Evolutionary conservation across 2,113 vertebrate genomes (phyloP).

Genomic region (Paramormyrops kingsleyae): DNA sequence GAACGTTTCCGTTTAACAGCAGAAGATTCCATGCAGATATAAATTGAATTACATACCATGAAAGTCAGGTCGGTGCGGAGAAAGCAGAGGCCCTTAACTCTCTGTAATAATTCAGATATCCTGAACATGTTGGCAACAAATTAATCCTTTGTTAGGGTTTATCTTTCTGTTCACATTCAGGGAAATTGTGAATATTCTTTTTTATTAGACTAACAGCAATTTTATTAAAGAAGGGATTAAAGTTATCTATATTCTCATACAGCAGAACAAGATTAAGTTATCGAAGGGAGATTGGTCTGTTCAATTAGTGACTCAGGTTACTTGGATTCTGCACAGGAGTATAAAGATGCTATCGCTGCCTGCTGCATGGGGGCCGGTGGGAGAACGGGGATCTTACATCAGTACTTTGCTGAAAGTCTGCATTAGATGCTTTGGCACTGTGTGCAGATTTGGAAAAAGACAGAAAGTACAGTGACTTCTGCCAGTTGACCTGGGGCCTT

Average conservation of each 20-base stretch:
- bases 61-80: background rate
- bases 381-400: background rate
- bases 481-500: background rate
- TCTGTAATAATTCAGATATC: background rate
- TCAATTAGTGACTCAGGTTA: constrained; percentile 17
- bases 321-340: background rate
- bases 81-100: background rate
- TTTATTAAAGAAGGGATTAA: constrained; percentile 23
- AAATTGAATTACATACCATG: background rate
- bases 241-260: constrained; percentile 17
- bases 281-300: background rate
- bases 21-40: background rate
- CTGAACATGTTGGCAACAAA: background rate
- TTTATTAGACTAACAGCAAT: constrained; percentile 23
- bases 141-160: constrained; percentile 19
- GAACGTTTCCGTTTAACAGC: background rate
- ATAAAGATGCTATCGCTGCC: background rate
- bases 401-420: background rate
- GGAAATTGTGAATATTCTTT: constrained; percentile 20
- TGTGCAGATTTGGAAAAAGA: background rate
- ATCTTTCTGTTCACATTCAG: constrained; percentile 19
- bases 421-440: background rate
- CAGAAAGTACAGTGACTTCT: background rate
- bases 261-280: constrained; percentile 21
- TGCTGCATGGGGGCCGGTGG: background rate